Evolutionary conservation across 2,797 vertebrate species (phyloP), one percentile per base, ranked within the genome.

Genomic region (Steatocranus sp.): DNA sequence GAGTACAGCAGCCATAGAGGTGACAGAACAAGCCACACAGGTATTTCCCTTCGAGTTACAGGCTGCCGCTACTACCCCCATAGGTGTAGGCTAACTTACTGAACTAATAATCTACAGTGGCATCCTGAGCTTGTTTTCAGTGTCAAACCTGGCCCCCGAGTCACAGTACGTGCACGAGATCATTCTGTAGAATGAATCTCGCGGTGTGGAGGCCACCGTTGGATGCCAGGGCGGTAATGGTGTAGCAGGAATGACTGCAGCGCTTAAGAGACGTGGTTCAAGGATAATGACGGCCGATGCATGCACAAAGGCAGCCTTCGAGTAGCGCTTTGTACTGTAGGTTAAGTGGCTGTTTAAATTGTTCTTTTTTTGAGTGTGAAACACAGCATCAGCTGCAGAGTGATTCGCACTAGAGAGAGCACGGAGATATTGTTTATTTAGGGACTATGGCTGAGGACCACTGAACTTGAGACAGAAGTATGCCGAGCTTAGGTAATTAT

Each of bases 321-420:
- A 88, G 78, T 75, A 15, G 78, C 5, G 58, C 83, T 87, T 41
- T 32, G 89, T 51, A 50, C 75, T 79, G 70, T 61, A 75, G 85
- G 89, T 91, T 88, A 93, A 91, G 89, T 89, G 86, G 17, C 83
- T 78, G 81, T 90, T 89, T 79, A 85, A 90, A 89, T 7, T 56
- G 30, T 63, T 77, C 11, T 54, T 49, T 51, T 74, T 87, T 63
- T 86, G 54, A 82, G 82, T 77, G 83, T 30, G 63, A 89, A 83
- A 87, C 76, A 77, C 14, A 30, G 73, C 83, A 30, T 76, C 56
- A 41, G 51, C 15, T 10, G 84, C 54, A 14, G 50, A 79, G 76
- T 4, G 66, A 75, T 68, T 80, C 70, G 17, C 76, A 81, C 80
- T 50, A 56, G 15, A 77, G 30, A 80, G 53, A 80, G 82, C 49